These are phyloP conservation scores for Petroica traversi DNA, from an alignment of 2,113 vertebrate species.

Conservation along the genomic window DNA sequence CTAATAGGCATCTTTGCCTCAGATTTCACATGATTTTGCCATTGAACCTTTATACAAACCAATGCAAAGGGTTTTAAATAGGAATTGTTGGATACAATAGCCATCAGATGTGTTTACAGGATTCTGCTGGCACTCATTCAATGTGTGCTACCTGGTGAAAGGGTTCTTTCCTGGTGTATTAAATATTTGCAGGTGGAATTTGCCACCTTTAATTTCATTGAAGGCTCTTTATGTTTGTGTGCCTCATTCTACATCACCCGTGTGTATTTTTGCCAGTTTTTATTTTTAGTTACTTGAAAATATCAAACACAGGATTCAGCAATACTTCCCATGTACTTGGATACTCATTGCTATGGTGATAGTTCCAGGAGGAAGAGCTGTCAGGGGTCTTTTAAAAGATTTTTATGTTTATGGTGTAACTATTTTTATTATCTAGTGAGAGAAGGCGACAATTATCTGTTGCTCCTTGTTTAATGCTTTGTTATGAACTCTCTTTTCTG, in stretches of 20 bases:
- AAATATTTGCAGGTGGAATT: conserved; percentile 8
- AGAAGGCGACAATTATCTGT: conserved; percentile 34
- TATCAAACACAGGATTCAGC: neutral
- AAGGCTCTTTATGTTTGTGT: neutral
- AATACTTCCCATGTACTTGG: neutral
- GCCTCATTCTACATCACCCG: neutral
- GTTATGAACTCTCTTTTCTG: neutral
- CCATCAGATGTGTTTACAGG: neutral
- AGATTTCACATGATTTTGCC: neutral
- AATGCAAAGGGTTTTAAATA: neutral
- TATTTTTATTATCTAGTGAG: conserved; percentile 30
- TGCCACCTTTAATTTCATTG: neutral
- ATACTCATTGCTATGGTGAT: conserved; percentile 52
- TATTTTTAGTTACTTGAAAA: conserved; percentile 49
- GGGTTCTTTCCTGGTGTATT: neutral
- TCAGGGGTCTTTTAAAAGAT: conserved; percentile 22
- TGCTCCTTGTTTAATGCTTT: conserved; percentile 41
- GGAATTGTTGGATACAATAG: neutral
- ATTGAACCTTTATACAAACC: neutral
- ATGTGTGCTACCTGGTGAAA: neutral
- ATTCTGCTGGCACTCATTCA: neutral
- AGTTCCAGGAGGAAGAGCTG: conserved; percentile 5
- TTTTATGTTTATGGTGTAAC: conserved; percentile 30
- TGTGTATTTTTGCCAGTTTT: neutral
- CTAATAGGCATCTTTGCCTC: neutral